Evolutionary conservation across 2,888 invertebrate species (phyloP).

Genomic region (Cryptophagus acutangulus): DNA sequence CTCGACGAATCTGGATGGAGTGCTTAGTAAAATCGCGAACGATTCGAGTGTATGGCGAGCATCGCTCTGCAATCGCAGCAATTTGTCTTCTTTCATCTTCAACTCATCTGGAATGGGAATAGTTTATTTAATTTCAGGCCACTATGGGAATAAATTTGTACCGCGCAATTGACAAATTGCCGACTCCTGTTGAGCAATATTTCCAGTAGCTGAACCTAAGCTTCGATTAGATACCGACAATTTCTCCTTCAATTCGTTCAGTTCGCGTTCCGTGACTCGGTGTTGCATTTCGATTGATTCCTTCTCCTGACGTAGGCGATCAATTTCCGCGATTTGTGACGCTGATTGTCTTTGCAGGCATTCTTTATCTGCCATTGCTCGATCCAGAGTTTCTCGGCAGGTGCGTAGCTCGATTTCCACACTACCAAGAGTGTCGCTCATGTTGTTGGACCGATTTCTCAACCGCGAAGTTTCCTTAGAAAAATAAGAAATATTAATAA

Average conservation of each 20-base stretch:
- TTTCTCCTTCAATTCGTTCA: conserved; percentile 64
- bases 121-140: conserved; percentile 5
- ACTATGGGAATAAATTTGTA: conserved; percentile 29
- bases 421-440: conserved; percentile 56
- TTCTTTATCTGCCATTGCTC: conserved; percentile 65
- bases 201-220: conserved; percentile 62
- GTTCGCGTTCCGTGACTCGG: conserved; percentile 66
- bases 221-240: conserved; percentile 60
- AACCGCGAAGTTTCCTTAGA: conserved; percentile 45
- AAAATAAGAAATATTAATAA: no score
- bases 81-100: conserved; percentile 64
- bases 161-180: conserved; percentile 65
- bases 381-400: conserved; percentile 62
- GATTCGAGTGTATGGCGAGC: conserved; percentile 67
- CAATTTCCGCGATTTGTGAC: conserved; percentile 64
- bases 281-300: conserved; percentile 69
- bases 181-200: conserved; percentile 65
- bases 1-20: conserved; percentile 69
- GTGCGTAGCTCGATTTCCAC: conserved; percentile 63
- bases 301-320: conserved; percentile 71
- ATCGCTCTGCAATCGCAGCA: conserved; percentile 62
- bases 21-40: conserved; percentile 64
- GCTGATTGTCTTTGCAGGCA: conserved; percentile 69
- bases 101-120: conserved; percentile 57
- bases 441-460: conserved; percentile 49